Evolutionary conservation across 2,113 vertebrate species (phyloP).

Genomic region (Varanus komodoensis): DNA sequence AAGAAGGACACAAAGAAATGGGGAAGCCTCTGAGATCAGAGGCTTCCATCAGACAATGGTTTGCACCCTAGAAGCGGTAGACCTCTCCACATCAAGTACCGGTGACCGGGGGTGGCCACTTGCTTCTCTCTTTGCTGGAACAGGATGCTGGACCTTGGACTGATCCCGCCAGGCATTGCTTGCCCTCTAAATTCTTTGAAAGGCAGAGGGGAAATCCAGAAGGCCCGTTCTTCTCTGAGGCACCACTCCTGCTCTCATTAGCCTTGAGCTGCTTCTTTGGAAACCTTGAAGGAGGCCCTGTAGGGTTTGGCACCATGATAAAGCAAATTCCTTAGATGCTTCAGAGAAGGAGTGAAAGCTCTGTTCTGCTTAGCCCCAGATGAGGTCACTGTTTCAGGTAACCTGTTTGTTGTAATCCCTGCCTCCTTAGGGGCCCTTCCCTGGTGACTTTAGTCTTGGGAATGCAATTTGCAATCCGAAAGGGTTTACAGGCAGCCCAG

Average conservation of each 20-base stretch:
- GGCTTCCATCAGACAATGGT: too few species aligned
- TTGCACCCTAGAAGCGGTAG: neutral
- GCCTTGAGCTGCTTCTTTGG: neutral
- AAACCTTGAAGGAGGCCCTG: neutral
- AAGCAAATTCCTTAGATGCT: constrained; percentile 4
- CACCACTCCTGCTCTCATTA: neutral
- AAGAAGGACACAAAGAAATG: too few species aligned
- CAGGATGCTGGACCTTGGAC: neutral
- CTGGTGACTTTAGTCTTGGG: neutral
- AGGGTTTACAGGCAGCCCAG: neutral
- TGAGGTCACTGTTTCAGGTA: neutral
- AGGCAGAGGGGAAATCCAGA: neutral
- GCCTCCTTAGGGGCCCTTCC: neutral
- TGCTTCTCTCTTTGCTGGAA: too few species aligned
- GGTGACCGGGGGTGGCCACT: neutral
- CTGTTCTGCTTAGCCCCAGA: neutral
- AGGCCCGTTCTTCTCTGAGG: neutral
- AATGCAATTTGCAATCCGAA: neutral
- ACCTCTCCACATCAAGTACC: neutral
- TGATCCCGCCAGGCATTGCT: neutral
- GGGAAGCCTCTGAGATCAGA: too few species aligned
- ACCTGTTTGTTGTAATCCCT: neutral
- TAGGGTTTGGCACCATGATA: neutral
- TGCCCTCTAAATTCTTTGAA: neutral
- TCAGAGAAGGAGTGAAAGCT: neutral